phyloP scores from a whole-genome alignment of 2,888 invertebrate species.

The Coelogynopora nodosa region DNA sequence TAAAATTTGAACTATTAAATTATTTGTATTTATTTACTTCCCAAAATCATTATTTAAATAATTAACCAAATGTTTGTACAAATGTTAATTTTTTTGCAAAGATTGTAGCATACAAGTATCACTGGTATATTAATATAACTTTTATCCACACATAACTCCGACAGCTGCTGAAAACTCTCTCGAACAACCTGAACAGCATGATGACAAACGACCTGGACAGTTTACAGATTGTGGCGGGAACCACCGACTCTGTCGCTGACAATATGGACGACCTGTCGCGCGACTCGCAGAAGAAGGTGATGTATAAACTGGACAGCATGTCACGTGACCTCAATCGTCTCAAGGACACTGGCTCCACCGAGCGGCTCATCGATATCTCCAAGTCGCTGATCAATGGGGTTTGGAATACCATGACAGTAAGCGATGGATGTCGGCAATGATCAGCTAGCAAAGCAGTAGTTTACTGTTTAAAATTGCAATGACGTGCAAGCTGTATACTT shows the following conservation, averaged over 20 bases:
- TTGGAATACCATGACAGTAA: conserved; percentile 12
- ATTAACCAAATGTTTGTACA: no score
- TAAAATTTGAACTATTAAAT: no score
- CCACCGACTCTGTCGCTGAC: neutral
- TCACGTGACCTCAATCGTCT: neutral
- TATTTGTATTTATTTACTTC: no score
- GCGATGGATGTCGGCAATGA: no score
- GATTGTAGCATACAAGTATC: no score
- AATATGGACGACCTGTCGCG: neutral
- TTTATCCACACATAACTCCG: no score
- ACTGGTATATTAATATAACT: no score
- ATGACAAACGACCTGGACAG: conserved; percentile 7
- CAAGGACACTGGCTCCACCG: conserved; percentile 1
- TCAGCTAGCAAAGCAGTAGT: no score
- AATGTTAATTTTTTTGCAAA: no score
- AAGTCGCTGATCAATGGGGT: neutral
- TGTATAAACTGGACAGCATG: neutral
- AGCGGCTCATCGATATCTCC: neutral
- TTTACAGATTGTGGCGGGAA: neutral
- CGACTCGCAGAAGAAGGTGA: neutral
- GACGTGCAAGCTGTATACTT: no score
- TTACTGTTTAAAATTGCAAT: no score
- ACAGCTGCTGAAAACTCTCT: neutral
- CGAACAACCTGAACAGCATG: neutral
- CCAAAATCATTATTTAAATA: no score